A percentile compares a stretch with the other conserved stretches of the same genome.
Conservation (phyloP, 1,140 invertebrate genomes). For the Drosophila tropicalis region DNA sequence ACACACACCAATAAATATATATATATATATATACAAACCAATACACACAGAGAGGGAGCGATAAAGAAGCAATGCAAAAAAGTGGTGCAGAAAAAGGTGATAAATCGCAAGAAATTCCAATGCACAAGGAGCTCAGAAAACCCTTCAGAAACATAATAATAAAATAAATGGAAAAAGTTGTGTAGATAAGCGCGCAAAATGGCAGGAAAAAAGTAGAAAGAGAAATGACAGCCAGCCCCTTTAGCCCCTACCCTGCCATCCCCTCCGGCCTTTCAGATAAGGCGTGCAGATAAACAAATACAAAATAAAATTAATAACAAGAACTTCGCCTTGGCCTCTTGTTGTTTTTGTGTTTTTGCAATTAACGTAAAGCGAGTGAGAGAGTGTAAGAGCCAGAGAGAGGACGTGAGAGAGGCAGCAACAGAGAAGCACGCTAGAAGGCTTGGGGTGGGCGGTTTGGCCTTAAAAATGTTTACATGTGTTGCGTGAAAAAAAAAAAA, state of each 20-base stretch:
- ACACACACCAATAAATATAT: slow-evolving; percentile 1
- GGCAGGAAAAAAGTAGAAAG: slow-evolving; percentile 41
- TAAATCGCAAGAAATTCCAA: slow-evolving; percentile 68
- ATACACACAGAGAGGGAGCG: slow-evolving; percentile 16
- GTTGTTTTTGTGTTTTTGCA: slow-evolving; percentile 49
- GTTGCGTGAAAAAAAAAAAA: slow-evolving; percentile 29
- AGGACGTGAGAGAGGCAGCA: too few relatives aligned
- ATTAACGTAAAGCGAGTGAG: slow-evolving; percentile 21
- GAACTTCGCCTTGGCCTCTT: slow-evolving; percentile 41
- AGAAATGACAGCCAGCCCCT: slow-evolving; percentile 26
- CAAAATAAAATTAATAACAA: slow-evolving; percentile 64
- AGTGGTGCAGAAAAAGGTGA: slow-evolving; percentile 52
- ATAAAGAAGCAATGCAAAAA: slow-evolving; percentile 26
- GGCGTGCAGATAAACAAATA: slow-evolving; percentile 70
- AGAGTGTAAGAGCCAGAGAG: neutral
- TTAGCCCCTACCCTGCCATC: neutral
- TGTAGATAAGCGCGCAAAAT: slow-evolving; percentile 76
- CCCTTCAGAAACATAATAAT: slow-evolving; percentile 53
- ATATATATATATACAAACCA: too few relatives aligned
- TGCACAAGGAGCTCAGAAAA: slow-evolving; percentile 50
- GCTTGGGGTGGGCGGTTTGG: slow-evolving; percentile 2
- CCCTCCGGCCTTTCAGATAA: slow-evolving; percentile 46
- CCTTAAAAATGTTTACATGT: slow-evolving; percentile 71
- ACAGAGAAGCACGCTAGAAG: too few relatives aligned
- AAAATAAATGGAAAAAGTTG: slow-evolving; percentile 45